phyloP scores from a whole-genome alignment of 1,140 invertebrate genomes.

The Eulimnadia texana region DNA sequence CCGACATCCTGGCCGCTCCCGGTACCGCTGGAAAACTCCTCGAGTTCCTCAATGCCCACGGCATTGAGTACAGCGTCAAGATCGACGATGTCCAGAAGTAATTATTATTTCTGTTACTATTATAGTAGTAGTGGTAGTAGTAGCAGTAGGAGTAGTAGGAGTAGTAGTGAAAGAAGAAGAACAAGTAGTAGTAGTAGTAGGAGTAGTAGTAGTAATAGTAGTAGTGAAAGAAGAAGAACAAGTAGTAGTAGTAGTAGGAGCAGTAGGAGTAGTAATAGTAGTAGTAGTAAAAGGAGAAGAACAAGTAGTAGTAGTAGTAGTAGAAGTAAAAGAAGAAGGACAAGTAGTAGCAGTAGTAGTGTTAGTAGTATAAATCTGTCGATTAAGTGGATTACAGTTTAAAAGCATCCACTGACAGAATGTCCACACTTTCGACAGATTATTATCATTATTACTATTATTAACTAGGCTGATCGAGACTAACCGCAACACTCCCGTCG shows the following conservation, averaged over 20 bases:
- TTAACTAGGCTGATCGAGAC: neutral
- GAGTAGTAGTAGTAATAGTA: neutral
- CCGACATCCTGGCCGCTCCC: conserved; percentile 12
- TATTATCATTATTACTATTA: too few relatives aligned
- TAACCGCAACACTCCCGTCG: conserved; percentile 9
- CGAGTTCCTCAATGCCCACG: neutral
- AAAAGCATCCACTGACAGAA: too few relatives aligned
- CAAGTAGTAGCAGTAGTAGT: too few relatives aligned
- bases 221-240: neutral
- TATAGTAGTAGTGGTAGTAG: neutral
- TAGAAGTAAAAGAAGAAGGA: too few relatives aligned
- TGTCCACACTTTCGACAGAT: too few relatives aligned
- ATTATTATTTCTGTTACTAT: neutral
- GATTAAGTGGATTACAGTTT: too few relatives aligned
- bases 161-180: too few relatives aligned
- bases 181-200: too few relatives aligned
- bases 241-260: neutral
- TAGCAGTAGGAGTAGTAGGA: too few relatives aligned
- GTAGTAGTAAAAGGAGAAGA: neutral
- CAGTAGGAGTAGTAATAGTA: too few relatives aligned
- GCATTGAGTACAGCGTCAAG: neutral
- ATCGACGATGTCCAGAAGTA: conserved; percentile 16
- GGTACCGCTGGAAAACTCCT: neutral
- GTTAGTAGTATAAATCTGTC: too few relatives aligned
- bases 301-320: too few relatives aligned